A percentile compares a stretch with the other conserved stretches of the same genome.
phyloP scores from a whole-genome alignment of 2,113 vertebrate species.

The Bambusicola thoracicus region DNA sequence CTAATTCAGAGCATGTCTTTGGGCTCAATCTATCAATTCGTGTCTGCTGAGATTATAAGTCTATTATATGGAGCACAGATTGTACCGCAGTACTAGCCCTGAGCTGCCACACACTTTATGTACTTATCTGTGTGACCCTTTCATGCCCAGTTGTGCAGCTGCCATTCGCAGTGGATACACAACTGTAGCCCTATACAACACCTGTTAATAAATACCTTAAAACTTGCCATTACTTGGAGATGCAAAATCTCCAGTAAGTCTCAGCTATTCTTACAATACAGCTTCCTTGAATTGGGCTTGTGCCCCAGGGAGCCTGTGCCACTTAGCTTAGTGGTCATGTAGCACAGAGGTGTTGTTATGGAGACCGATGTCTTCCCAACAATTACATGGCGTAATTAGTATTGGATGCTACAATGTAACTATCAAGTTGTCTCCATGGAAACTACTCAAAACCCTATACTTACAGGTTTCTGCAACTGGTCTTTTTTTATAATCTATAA shows the following conservation, averaged over 20 bases:
- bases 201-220: neutral
- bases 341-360: slow-evolving; percentile 65
- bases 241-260: neutral
- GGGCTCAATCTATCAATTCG: neutral
- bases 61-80: neutral
- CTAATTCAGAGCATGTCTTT: neutral
- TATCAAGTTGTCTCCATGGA: slow-evolving; percentile 65
- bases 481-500: slow-evolving; percentile 47
- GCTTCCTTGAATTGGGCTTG: neutral
- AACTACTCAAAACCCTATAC: slow-evolving; percentile 62
- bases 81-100: rapidly evolving
- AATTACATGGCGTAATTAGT: slow-evolving; percentile 69
- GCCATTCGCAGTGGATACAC: neutral
- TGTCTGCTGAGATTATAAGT: neutral
- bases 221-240: neutral
- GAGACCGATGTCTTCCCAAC: slow-evolving; percentile 60
- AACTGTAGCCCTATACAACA: neutral
- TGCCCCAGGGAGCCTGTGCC: neutral
- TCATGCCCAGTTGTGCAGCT: neutral
- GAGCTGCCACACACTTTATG: neutral
- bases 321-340: neutral
- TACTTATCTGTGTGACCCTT: neutral
- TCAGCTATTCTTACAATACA: neutral
- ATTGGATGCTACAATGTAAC: slow-evolving; percentile 43
- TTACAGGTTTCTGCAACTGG: slow-evolving; percentile 50